These are phyloP conservation scores for Drosophila paranaensis DNA, from an alignment of 2,888 invertebrate genomes.

Conservation along the genomic window DNA sequence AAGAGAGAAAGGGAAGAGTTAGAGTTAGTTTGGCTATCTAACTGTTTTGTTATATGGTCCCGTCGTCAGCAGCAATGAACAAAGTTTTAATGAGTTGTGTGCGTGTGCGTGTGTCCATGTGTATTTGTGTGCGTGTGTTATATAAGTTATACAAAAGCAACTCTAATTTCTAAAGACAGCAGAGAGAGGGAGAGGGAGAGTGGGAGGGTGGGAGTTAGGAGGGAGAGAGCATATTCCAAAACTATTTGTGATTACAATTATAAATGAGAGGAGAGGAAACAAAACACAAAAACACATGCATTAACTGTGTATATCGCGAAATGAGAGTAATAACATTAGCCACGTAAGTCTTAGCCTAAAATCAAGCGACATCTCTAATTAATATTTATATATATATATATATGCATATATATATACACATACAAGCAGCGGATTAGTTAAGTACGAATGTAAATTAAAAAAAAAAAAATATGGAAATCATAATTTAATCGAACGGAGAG, in stretches of 20 bases:
- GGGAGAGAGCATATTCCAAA: constrained; percentile 74
- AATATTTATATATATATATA: constrained; percentile 17
- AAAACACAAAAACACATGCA: constrained; percentile 63
- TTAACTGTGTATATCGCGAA: constrained; percentile 51
- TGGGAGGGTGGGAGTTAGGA: background rate
- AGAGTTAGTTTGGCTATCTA: constrained; percentile 16
- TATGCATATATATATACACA: constrained; percentile 34
- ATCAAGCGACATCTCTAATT: constrained; percentile 39
- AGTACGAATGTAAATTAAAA: constrained; percentile 61
- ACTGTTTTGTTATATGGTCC: constrained; percentile 26
- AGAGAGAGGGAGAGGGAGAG: constrained; percentile 6
- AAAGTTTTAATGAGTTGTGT: constrained; percentile 32
- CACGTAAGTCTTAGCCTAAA: constrained; percentile 44
- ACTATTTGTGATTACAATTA: constrained; percentile 79
- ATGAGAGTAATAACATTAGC: constrained; percentile 50
- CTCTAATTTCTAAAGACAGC: constrained; percentile 31
- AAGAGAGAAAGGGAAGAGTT: background rate
- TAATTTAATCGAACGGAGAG: constrained; percentile 47
- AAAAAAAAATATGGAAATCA: constrained; percentile 14
- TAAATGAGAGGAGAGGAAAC: constrained; percentile 60
- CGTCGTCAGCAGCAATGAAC: constrained; percentile 37
- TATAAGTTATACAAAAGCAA: constrained; percentile 14
- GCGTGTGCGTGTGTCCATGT: constrained; percentile 3
- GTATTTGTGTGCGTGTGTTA: constrained; percentile 15
- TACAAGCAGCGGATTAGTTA: constrained; percentile 41